These are phyloP conservation scores for Nemapogon koenigi DNA, from an alignment of 2,888 invertebrate genomes.

Conservation along the genomic window DNA sequence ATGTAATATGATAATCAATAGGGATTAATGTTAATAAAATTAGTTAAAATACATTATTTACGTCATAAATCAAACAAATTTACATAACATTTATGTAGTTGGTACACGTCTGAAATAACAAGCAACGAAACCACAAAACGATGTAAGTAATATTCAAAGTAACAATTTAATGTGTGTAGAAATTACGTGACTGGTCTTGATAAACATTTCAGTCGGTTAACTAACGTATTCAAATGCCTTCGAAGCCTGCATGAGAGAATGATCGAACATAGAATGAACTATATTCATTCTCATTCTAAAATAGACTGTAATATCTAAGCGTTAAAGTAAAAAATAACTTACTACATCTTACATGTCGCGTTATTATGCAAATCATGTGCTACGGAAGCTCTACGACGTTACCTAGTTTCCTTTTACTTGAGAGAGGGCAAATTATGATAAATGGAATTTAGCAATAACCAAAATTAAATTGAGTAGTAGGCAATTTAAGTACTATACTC, in stretches of 20 bases:
- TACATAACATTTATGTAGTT: no score
- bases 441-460: conserved; percentile 33
- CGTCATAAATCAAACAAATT: no score
- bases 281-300: conserved; percentile 22
- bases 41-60: no score
- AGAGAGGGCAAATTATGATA: conserved; percentile 51
- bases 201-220: conserved; percentile 13
- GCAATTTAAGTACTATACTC: no score
- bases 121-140: no score
- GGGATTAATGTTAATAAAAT: no score
- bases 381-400: conserved; percentile 44
- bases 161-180: no score
- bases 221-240: conserved; percentile 40
- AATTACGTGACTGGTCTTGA: no score
- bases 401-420: conserved; percentile 45
- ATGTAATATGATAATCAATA: no score
- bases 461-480: conserved; percentile 15
- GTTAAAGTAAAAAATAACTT: conserved; percentile 30
- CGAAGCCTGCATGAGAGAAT: conserved; percentile 41
- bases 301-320: conserved; percentile 22
- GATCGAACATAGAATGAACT: conserved; percentile 37
- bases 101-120: no score
- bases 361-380: conserved; percentile 57
- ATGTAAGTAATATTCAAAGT: no score
- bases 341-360: conserved; percentile 22